Percentiles rank a stretch among this genome's conserved stretches.
phyloP scores from a whole-genome alignment of 2,797 vertebrate genomes.

The Protonibea diacanthus region DNA sequence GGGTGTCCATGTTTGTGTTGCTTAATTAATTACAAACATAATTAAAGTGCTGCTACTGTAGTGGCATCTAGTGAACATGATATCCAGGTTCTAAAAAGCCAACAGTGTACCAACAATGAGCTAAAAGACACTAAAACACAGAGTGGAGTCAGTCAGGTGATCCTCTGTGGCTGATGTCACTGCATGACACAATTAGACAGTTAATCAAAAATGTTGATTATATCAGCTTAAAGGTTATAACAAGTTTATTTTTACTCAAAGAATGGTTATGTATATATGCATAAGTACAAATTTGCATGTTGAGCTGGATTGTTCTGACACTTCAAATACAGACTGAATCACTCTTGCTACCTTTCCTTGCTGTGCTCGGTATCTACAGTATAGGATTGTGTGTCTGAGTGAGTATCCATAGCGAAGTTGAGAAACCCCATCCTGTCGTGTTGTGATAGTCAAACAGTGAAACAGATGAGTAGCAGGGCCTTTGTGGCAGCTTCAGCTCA shows the following conservation, averaged over 20 bases:
- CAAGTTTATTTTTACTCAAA: too few species aligned
- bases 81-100: constrained; percentile 10
- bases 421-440: not conserved
- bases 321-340: not conserved
- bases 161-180: too few species aligned
- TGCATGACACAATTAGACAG: too few species aligned
- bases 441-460: constrained; percentile 16
- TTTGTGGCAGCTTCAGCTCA: constrained; percentile 20
- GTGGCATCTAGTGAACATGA: not conserved
- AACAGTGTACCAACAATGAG: too few species aligned
- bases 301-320: constrained; percentile 3
- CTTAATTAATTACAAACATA: not conserved
- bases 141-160: too few species aligned
- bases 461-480: not conserved
- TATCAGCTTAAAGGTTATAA: too few species aligned
- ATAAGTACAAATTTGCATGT: not conserved
- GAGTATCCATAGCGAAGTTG: not conserved
- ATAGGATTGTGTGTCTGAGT: not conserved
- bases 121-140: too few species aligned
- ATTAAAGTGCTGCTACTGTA: not conserved
- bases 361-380: not conserved
- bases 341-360: not conserved
- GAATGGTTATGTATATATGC: too few species aligned
- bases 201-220: not conserved
- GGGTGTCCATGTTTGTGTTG: constrained; percentile 4